phyloP scores from a whole-genome alignment of 2,797 vertebrate genomes.

The Peromyscus aztecus region DNA sequence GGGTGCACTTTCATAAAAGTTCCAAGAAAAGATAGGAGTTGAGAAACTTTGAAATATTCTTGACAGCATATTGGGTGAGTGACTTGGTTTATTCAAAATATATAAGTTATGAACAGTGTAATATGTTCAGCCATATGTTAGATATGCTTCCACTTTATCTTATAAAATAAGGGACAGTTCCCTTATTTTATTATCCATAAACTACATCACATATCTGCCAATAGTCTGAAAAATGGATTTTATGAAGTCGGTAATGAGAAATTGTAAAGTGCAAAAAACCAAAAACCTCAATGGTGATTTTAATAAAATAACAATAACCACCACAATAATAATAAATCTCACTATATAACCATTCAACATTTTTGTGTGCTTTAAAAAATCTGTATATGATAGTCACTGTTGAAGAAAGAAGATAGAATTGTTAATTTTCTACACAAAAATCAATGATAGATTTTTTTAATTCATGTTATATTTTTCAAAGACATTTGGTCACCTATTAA shows the following conservation, averaged over 20 bases:
- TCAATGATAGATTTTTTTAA: neutral
- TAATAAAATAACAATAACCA: neutral
- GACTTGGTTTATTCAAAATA: neutral
- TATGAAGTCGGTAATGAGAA: neutral
- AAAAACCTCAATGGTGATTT: neutral
- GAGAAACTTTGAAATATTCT: neutral
- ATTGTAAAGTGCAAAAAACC: neutral
- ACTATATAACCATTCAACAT: neutral
- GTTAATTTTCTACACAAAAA: neutral
- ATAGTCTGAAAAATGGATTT: neutral
- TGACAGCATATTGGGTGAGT: neutral
- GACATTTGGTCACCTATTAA: neutral
- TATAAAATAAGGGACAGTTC: neutral
- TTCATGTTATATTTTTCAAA: neutral
- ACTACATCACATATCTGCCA: neutral
- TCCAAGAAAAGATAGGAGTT: neutral
- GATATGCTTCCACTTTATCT: neutral
- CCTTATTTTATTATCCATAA: constrained; percentile 9
- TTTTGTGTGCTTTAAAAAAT: neutral
- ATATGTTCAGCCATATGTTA: neutral
- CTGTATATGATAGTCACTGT: neutral
- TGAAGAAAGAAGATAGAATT: neutral
- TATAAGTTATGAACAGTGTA: neutral
- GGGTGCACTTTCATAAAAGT: neutral
- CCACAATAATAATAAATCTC: neutral